Evolutionary conservation across 2,888 invertebrate genomes (phyloP).

Genomic region (Drosophila monieri): DNA sequence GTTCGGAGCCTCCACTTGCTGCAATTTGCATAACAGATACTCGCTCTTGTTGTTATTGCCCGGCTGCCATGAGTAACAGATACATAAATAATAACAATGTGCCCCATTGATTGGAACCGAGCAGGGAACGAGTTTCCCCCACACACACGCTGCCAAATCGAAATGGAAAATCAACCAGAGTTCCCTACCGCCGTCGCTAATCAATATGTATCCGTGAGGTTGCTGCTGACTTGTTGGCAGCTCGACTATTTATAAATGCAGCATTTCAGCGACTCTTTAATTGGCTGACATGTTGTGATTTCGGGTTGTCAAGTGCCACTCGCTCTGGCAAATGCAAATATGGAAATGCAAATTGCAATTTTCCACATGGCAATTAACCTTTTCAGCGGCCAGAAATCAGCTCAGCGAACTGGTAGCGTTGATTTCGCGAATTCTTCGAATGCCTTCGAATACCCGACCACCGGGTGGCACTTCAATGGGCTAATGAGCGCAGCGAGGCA

Average conservation of each 20-base stretch:
- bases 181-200: slow-evolving; percentile 29
- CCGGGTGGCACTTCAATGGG: slow-evolving; percentile 15
- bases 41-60: slow-evolving; percentile 40
- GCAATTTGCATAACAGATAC: slow-evolving; percentile 43
- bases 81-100: slow-evolving; percentile 75
- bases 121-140: slow-evolving; percentile 62
- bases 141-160: slow-evolving; percentile 38
- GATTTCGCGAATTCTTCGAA: slow-evolving; percentile 1
- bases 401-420: too few relatives aligned
- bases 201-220: slow-evolving; percentile 54
- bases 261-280: slow-evolving; percentile 69
- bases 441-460: neutral
- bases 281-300: slow-evolving; percentile 77
- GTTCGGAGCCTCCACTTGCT: slow-evolving; percentile 41
- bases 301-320: slow-evolving; percentile 58
- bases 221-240: slow-evolving; percentile 35
- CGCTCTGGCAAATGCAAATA: slow-evolving; percentile 7
- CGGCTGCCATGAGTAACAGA: slow-evolving; percentile 78
- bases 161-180: slow-evolving; percentile 58
- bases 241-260: slow-evolving; percentile 44
- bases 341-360: slow-evolving; percentile 39
- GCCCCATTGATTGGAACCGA: slow-evolving; percentile 65
- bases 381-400: neutral
- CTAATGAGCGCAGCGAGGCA: slow-evolving; percentile 24
- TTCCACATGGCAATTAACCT: slow-evolving; percentile 38